phyloP scores from a whole-genome alignment of 2,113 vertebrate genomes.

The Pterophyllum scalare region DNA sequence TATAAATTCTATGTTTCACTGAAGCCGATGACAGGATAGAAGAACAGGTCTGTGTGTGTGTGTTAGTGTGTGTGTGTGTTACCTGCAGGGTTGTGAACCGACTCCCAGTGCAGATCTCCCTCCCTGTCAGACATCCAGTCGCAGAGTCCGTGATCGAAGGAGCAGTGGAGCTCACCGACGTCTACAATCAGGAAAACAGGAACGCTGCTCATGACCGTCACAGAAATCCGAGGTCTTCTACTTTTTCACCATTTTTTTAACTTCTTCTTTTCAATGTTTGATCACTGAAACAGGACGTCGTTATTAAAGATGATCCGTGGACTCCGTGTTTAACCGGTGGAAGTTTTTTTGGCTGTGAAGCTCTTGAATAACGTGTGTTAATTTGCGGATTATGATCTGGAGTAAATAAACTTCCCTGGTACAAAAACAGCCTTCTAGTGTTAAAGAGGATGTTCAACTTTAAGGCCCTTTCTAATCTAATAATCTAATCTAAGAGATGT shows the following conservation, averaged over 20 bases:
- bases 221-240: background rate
- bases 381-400: too few relatives aligned
- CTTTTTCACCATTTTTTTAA: background rate
- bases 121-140: constrained; percentile 88
- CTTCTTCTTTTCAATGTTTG: background rate
- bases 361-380: too few relatives aligned
- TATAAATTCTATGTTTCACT: background rate
- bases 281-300: background rate
- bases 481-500: too few relatives aligned
- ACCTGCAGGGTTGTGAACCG: constrained; percentile 68
- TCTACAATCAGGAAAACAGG: constrained; percentile 62
- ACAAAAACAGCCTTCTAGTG: too few relatives aligned
- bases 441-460: too few relatives aligned
- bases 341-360: too few relatives aligned
- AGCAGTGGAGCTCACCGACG: constrained; percentile 83
- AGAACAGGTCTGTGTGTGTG: background rate
- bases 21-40: background rate
- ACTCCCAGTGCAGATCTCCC: constrained; percentile 86
- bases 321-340: too few relatives aligned
- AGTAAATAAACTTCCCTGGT: too few relatives aligned
- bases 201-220: background rate
- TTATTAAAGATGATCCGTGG: too few relatives aligned
- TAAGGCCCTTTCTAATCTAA: too few relatives aligned
- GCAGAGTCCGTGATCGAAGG: constrained; percentile 88
- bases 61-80: constrained; percentile 30